Conservation (phyloP, 2,113 vertebrate species). For the Prochilodus magdalenae region DNA sequence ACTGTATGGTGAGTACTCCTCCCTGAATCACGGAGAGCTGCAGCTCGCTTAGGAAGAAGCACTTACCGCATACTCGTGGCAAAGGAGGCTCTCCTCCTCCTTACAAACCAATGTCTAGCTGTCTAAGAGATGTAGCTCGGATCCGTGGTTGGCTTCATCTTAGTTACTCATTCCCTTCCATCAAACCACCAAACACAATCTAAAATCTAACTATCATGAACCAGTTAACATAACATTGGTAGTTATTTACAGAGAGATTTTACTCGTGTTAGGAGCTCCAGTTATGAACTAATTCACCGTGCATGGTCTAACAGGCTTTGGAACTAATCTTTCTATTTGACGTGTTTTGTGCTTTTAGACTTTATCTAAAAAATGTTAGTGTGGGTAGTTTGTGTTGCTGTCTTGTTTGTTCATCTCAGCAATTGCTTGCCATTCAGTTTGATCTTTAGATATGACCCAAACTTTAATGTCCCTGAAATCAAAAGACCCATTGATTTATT, state of each 20-base stretch:
- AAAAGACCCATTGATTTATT: neutral
- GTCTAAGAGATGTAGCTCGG: too few relatives aligned
- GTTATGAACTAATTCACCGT: neutral
- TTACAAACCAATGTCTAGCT: too few relatives aligned
- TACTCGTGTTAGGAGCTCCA: neutral
- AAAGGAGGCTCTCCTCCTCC: too few relatives aligned
- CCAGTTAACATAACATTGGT: too few relatives aligned
- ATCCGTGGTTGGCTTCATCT: too few relatives aligned
- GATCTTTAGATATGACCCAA: neutral
- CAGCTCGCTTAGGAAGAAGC: too few relatives aligned
- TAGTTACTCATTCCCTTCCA: neutral
- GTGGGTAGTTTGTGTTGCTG: neutral
- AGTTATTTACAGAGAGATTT: neutral
- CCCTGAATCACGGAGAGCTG: too few relatives aligned
- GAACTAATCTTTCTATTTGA: neutral
- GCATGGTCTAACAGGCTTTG: too few relatives aligned
- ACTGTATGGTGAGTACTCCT: too few relatives aligned
- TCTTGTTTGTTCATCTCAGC: neutral
- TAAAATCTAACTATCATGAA: neutral
- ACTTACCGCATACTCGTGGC: too few relatives aligned
- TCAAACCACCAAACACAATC: neutral
- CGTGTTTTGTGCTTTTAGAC: neutral
- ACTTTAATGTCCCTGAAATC: neutral
- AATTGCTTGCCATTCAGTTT: neutral
- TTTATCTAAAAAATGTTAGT: neutral